A percentile compares a stretch with the other conserved stretches of the same genome.
phyloP scores from a whole-genome alignment of 2,797 vertebrate genomes.

The Silurus lanzhouensis region DNA sequence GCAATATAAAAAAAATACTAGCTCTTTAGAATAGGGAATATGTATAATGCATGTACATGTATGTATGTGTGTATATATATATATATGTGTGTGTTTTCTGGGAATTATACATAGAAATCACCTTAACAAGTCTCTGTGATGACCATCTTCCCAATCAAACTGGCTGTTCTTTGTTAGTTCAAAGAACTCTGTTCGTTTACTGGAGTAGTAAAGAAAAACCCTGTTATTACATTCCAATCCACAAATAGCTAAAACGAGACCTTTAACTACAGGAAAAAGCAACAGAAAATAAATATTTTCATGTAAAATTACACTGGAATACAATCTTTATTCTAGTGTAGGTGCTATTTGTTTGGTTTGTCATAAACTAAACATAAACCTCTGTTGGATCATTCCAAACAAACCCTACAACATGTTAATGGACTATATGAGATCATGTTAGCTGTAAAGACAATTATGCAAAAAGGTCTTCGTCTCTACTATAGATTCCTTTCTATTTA shows the following conservation, averaged over 20 bases:
- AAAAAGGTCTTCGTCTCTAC: not conserved
- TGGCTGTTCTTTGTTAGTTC: slow-evolving; percentile 90
- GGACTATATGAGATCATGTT: no score
- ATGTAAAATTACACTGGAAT: not conserved
- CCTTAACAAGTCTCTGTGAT: slow-evolving; percentile 90
- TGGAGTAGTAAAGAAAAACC: slow-evolving; percentile 58
- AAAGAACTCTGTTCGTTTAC: slow-evolving; percentile 93
- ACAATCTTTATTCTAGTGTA: not conserved
- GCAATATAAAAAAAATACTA: not conserved
- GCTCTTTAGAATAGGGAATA: not conserved
- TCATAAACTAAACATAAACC: not conserved
- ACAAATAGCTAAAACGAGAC: not conserved
- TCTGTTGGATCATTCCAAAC: not conserved
- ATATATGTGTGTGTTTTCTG: not conserved
- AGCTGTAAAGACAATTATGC: not conserved
- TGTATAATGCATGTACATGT: not conserved
- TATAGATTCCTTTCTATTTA: not conserved
- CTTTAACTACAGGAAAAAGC: not conserved
- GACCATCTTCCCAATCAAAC: slow-evolving; percentile 87
- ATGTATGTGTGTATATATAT: not conserved
- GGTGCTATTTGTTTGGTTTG: not conserved
- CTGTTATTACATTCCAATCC: not conserved
- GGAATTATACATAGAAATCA: slow-evolving; percentile 56
- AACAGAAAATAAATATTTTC: not conserved
- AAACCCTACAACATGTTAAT: not conserved